Conservation (phyloP, 2,113 vertebrate genomes). For the Elgaria multicarinata region DNA sequence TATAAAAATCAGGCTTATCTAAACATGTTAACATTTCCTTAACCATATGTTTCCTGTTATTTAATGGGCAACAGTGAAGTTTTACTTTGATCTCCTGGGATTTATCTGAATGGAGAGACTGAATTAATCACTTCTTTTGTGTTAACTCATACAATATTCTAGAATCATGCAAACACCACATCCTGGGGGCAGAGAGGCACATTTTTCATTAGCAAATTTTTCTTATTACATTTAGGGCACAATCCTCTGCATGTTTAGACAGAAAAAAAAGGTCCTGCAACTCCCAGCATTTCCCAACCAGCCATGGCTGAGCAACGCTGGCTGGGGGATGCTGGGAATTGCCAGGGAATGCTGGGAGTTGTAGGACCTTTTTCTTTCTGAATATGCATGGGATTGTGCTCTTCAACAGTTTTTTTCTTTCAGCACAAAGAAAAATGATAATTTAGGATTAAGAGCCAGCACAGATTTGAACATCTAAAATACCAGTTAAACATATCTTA, state of each 20-base stretch:
- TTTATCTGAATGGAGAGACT: constrained; percentile 47
- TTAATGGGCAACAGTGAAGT: constrained; percentile 46
- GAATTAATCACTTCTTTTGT: constrained; percentile 25
- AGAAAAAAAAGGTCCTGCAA: too few species aligned
- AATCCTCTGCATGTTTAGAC: too few species aligned
- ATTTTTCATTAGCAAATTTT: constrained; percentile 21
- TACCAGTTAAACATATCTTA: not conserved
- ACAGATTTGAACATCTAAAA: not conserved
- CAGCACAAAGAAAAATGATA: not conserved
- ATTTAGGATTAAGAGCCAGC: not conserved
- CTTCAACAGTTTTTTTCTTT: not conserved
- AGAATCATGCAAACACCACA: constrained; percentile 29
- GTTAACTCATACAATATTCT: constrained; percentile 18
- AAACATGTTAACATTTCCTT: constrained; percentile 45
- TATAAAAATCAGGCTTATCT: constrained; percentile 44
- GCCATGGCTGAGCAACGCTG: too few species aligned
- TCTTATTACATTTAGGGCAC: constrained; percentile 4
- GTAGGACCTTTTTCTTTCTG: too few species aligned
- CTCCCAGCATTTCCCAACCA: too few species aligned
- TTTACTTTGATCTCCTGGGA: constrained; percentile 42
- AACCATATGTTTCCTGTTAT: constrained; percentile 47
- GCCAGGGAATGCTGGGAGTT: too few species aligned
- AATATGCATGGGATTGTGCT: too few species aligned
- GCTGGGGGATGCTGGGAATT: too few species aligned
- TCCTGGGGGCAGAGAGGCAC: not conserved